Base-by-base conservation (phyloP, 2,888 invertebrate genomes). In the Salticus scenicus region DNA sequence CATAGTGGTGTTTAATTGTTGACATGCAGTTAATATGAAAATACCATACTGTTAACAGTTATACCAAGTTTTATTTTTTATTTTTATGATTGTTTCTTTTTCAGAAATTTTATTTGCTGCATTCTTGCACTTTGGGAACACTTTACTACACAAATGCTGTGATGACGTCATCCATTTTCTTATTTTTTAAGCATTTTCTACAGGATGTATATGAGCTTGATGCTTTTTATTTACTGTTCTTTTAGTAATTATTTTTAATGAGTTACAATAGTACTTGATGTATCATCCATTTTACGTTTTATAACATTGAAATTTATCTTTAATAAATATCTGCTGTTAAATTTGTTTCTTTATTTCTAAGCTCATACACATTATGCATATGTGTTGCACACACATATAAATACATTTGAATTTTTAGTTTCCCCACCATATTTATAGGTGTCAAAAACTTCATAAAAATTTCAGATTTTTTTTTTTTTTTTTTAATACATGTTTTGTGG, bases 111-210 rank as follows among this genome's bases (percentile, higher is more conserved):
- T 12, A 24, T 57, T 24, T 24, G 5, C 57, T 57, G 24, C 20
- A 57, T 57, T 8, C 2, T 24, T 12, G 57, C 57, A 57, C 57
- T 24, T 57, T 57, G 57, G 57, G 57, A 57, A 24, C 57, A 57
- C 57, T 10, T 57, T 57, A 24, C 57, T 57, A 57, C 24, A 24
- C 57, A 57, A 17, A 57, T 57, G 57, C 57, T 57, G 57, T 57
- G 57, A 57, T 57, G 57, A 57, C 20, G 24, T 57, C 57, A 57
- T 57, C 7, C 57, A 24, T 47, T 17, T 14, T 17, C 17, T 47
- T 47, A 7, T 47, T 47, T 10, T 47, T 12, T 17, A 12, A 12
- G 42, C 42, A 47, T 47, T 57, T 57, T 24, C 2, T 57, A 57
- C 24, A 57, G 24, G 5, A 57, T 24, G 24, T 24, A 57, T 24